These are phyloP conservation scores for Tigriopus californicus DNA, from an alignment of 2,888 invertebrate genomes.

Conservation along the genomic window DNA sequence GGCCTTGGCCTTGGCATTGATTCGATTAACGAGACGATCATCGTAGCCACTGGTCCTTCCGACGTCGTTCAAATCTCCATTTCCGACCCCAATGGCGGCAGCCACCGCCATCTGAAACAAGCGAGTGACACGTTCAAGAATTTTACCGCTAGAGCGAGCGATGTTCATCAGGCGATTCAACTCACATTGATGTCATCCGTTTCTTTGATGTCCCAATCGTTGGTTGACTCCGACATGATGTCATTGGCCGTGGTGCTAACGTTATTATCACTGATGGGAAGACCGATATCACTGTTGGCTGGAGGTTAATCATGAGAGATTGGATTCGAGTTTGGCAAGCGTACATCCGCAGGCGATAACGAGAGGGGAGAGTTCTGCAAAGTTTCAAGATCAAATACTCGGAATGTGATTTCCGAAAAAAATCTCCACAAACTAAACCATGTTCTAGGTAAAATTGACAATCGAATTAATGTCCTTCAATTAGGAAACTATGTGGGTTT, in stretches of 20 bases:
- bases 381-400: too few relatives aligned
- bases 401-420: too few relatives aligned
- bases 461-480: too few relatives aligned
- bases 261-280: constrained; percentile 33
- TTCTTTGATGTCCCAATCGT: constrained; percentile 22
- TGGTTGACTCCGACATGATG: constrained; percentile 21
- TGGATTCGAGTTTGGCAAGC: too few relatives aligned
- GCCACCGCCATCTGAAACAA: constrained; percentile 14
- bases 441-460: too few relatives aligned
- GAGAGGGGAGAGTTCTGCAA: too few relatives aligned
- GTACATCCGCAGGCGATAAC: too few relatives aligned
- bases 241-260: constrained; percentile 26
- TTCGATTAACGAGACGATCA: not conserved
- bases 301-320: too few relatives aligned
- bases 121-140: not conserved
- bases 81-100: constrained; percentile 12
- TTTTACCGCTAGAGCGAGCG: not conserved
- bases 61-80: not conserved
- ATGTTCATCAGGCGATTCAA: not conserved
- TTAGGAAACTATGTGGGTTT: too few relatives aligned
- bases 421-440: too few relatives aligned
- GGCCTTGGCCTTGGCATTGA: not conserved
- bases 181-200: constrained; percentile 22
- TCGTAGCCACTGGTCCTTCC: not conserved
- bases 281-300: not conserved